Evolutionary conservation across 2,797 vertebrate genomes (phyloP).

Genomic region (Pangasius mekongensis): DNA sequence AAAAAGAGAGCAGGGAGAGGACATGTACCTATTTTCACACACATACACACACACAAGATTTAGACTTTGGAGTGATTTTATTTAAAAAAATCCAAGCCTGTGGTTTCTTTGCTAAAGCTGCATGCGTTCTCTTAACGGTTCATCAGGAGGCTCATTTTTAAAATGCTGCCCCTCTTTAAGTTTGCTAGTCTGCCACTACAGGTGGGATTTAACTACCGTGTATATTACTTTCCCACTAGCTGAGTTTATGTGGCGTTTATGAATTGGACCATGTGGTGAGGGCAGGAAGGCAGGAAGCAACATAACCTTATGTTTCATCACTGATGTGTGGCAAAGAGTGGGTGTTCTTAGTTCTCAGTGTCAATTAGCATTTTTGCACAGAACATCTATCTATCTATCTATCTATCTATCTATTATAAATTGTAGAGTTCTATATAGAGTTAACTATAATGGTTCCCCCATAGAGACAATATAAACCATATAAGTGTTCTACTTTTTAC

Average conservation of each 20-base stretch:
- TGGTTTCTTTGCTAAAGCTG: background rate
- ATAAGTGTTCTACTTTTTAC: background rate
- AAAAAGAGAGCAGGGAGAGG: background rate
- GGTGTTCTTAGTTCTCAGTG: background rate
- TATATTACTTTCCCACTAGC: slow-evolving; percentile 28
- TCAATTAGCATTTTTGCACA: background rate
- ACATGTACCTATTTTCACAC: background rate
- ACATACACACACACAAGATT: background rate
- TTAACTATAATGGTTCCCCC: background rate
- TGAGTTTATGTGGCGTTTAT: slow-evolving; percentile 37
- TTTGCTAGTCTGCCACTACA: background rate
- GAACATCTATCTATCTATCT: background rate
- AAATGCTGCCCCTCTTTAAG: slow-evolving; percentile 10
- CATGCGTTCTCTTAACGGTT: background rate
- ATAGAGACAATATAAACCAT: background rate
- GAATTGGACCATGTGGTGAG: slow-evolving; percentile 32
- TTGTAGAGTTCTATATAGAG: no score
- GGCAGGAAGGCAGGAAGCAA: slow-evolving; percentile 11
- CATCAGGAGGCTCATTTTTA: background rate
- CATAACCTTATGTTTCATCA: background rate
- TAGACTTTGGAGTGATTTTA: background rate
- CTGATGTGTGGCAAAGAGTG: background rate
- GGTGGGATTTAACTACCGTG: slow-evolving; percentile 8
- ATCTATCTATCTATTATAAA: background rate
- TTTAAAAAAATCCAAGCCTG: background rate